Percentiles rank a stretch among this genome's conserved stretches.
phyloP scores from a whole-genome alignment of 1,140 invertebrate genomes.

The Listronotus bonariensis region DNA sequence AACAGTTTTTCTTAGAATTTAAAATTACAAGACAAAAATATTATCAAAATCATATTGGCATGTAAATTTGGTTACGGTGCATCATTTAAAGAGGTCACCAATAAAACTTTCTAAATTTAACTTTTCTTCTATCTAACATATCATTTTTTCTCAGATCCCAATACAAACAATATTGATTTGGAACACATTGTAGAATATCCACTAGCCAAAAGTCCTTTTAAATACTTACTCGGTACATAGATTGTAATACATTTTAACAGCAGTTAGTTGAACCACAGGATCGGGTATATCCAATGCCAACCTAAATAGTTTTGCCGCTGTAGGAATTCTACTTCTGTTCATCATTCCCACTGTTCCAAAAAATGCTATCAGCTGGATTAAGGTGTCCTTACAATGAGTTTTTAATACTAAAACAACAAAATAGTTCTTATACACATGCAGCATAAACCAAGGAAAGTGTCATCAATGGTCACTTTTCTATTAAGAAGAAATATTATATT shows the following conservation, averaged over 20 bases:
- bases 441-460: neutral
- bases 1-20: no score
- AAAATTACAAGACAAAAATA: no score
- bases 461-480: neutral
- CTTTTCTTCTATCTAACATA: no score
- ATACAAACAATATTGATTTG: no score
- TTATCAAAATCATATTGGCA: no score
- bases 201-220: neutral
- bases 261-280: conserved; percentile 24
- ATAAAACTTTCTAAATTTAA: no score
- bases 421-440: neutral
- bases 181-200: no score
- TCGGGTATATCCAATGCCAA: conserved; percentile 20
- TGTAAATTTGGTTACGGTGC: no score
- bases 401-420: conserved; percentile 26
- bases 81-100: no score
- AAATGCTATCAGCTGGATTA: conserved; percentile 37
- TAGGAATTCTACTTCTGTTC: conserved; percentile 31
- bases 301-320: conserved; percentile 27
- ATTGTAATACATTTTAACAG: conserved; percentile 35
- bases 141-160: no score
- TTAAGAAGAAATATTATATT: no score
- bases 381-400: conserved; percentile 28
- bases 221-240: conserved; percentile 35
- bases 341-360: conserved; percentile 38